Base-by-base conservation (phyloP, 2,888 invertebrate species). In the Drosophila birchii region DNA sequence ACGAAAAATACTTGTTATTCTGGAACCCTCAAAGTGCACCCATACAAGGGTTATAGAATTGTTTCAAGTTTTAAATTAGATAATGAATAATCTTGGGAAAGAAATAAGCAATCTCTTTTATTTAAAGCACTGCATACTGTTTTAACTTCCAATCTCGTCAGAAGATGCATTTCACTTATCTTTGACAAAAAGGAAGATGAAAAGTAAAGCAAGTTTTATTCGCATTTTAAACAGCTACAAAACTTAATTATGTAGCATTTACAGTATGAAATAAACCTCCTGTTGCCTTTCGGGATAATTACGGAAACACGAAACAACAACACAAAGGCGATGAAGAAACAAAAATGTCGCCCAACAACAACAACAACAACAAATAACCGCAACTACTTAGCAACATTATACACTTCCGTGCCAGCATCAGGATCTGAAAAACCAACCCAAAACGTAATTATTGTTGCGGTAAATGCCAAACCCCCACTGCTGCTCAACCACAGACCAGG, bases 361-460 rank as follows among this genome's bases (percentile, higher is more conserved):
- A 76, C 74, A 79, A 77, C 60, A 68, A 55, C 80, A 76, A 76
- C 74, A 79, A 77, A 79, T 72, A 88, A 86, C 88, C 87, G 78
- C 84, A 84, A 88, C 88, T 84, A 84, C 84, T 84, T 84, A 88
- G 88, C 88, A 81, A 83, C 88, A 88, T 84, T 84, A 88, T 88
- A 85, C 87, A 85, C 88, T 85, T 85, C 88, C 88, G 84, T 79
- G 75, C 75, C 81, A 83, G 84, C 88, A 78, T 81, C 86, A 73
- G 75, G 75, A 73, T 67, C 67, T 58, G 55, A 57, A 72, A 56
- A 63, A 57, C 56, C 74, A 60, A 75, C 62, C 86, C 78, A 81
- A 88, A 88, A 79, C 84, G 86, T 88, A 84, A 84, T 85, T 85
- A 85, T 85, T 85, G 88, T 76, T 88, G 87, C 84, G 84, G 88